phyloP scores from a whole-genome alignment of 2,113 vertebrate genomes.

The Zingel zingel region DNA sequence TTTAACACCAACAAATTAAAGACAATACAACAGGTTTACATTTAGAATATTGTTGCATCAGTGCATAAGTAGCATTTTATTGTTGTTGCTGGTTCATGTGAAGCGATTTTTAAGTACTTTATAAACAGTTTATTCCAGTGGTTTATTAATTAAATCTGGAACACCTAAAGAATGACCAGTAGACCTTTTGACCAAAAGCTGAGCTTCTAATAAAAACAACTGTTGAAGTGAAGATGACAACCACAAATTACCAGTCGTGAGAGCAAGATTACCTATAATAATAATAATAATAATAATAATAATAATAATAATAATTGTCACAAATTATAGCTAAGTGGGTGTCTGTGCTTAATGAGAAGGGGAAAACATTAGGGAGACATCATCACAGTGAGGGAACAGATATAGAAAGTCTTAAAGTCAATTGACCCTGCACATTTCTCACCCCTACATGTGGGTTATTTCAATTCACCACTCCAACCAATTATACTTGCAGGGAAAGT shows the following conservation, averaged over 20 bases:
- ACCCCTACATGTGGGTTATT: conserved; percentile 39
- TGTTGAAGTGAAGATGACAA: background rate
- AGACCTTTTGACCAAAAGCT: conserved; percentile 13
- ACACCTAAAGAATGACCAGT: background rate
- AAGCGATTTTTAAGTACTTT: no score
- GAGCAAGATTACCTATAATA: conserved; percentile 21
- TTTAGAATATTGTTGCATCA: background rate
- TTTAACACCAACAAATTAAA: no score
- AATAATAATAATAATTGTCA: conserved; percentile 9
- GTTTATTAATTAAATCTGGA: background rate
- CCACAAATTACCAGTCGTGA: conserved; percentile 22
- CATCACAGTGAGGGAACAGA: conserved; percentile 32
- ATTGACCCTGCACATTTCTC: conserved; percentile 50
- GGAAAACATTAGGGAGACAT: conserved; percentile 49
- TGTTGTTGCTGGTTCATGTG: no score
- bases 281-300: background rate
- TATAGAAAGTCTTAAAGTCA: conserved; percentile 45
- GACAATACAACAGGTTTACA: no score
- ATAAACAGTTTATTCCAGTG: no score
- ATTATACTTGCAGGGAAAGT: conserved; percentile 56
- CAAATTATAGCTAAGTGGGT: conserved; percentile 44
- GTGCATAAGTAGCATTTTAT: background rate
- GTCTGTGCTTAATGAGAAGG: conserved; percentile 44
- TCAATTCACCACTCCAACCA: conserved; percentile 64
- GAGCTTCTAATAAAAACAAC: background rate